Evolutionary conservation across 2,888 invertebrate genomes (phyloP).

Genomic region (Microplitis deprimator): DNA sequence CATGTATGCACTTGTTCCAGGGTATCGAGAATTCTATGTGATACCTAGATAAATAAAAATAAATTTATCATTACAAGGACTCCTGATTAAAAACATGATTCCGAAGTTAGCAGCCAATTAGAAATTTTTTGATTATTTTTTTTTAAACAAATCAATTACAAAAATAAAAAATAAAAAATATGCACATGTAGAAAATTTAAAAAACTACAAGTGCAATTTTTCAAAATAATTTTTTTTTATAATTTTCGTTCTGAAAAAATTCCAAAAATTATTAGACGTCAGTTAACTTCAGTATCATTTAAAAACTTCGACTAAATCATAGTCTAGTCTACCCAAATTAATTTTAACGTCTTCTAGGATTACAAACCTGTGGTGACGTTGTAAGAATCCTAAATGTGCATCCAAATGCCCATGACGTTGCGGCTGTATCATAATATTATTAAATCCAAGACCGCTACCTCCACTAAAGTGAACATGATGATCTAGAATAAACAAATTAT

Average conservation of each 20-base stretch:
- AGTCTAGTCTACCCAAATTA: too few species aligned
- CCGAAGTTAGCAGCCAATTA: too few species aligned
- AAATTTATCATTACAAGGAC: not conserved
- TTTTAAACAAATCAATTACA: too few species aligned
- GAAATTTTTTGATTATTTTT: not conserved
- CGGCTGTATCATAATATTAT: constrained; percentile 66
- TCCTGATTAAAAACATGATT: not conserved
- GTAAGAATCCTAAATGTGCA: constrained; percentile 64
- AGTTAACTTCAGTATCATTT: too few species aligned
- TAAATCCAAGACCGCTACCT: constrained; percentile 62
- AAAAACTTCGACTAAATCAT: too few species aligned
- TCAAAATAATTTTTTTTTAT: too few species aligned
- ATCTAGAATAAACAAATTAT: constrained; percentile 53
- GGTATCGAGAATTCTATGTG: constrained; percentile 63
- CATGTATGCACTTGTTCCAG: constrained; percentile 62
- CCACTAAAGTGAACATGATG: constrained; percentile 67
- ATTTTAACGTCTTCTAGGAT: too few species aligned
- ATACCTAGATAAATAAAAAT: constrained; percentile 53
- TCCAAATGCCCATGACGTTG: constrained; percentile 66
- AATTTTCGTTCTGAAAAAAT: too few species aligned
- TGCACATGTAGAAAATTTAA: too few species aligned
- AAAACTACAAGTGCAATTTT: too few species aligned
- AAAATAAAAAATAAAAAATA: too few species aligned
- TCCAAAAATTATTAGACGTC: too few species aligned
- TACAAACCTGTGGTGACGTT: constrained; percentile 62